phyloP scores from a whole-genome alignment of 1,140 invertebrate genomes.

The Drosophila parabipectinata region DNA sequence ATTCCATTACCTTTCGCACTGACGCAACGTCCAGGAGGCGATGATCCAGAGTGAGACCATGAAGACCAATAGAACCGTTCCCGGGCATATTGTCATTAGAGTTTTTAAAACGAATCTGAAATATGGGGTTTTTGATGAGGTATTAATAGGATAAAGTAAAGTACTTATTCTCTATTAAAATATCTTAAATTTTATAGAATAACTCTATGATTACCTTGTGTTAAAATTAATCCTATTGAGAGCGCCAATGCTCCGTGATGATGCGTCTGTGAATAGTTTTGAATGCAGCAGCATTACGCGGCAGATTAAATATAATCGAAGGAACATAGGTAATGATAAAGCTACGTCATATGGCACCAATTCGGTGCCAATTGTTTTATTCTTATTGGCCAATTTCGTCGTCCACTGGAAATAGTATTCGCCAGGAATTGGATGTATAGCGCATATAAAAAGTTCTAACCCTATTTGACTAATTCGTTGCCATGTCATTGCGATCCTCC shows the following conservation, averaged over 20 bases:
- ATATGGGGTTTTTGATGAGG: not conserved
- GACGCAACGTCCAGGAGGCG: slow-evolving; percentile 98
- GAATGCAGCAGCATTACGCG: slow-evolving; percentile 99
- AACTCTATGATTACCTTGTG: slow-evolving; percentile 87
- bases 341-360: slow-evolving; percentile 97
- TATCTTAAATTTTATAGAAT: too few relatives aligned
- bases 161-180: too few relatives aligned
- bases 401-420: slow-evolving; percentile 98
- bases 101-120: slow-evolving; percentile 98
- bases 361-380: slow-evolving; percentile 91
- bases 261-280: slow-evolving; percentile 99
- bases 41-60: slow-evolving; percentile 99
- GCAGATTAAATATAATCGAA: slow-evolving; percentile 99
- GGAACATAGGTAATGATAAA: slow-evolving; percentile 99
- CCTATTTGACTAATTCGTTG: slow-evolving; percentile 96
- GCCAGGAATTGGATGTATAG: slow-evolving; percentile 98
- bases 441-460: slow-evolving; percentile 97
- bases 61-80: slow-evolving; percentile 98
- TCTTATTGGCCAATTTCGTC: slow-evolving; percentile 96
- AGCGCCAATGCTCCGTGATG: slow-evolving; percentile 96
- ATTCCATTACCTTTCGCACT: slow-evolving; percentile 97
- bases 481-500: slow-evolving; percentile 99
- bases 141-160: not conserved
- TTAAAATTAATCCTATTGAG: slow-evolving; percentile 99
- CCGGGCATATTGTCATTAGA: slow-evolving; percentile 99